Evolutionary conservation across 1,140 invertebrate species (phyloP).

Genomic region (Drosophila grimshawi): DNA sequence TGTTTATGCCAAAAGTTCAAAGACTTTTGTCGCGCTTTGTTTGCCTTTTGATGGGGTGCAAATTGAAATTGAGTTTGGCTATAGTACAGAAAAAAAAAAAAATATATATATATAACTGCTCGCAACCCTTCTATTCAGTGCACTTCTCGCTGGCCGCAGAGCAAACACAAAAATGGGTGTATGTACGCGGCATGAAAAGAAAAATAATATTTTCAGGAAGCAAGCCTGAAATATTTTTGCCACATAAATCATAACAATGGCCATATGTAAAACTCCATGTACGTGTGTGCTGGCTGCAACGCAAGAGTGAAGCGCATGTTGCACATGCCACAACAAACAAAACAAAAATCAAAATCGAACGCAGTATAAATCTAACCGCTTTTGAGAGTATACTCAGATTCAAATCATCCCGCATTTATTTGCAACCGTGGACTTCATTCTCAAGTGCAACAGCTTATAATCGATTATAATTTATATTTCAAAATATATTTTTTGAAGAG

Average conservation of each 20-base stretch:
- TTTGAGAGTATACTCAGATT: neutral
- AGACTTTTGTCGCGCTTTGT: slow-evolving; percentile 67
- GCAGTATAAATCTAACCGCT: slow-evolving; percentile 65
- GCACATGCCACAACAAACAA: slow-evolving; percentile 58
- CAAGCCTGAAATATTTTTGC: slow-evolving; percentile 76
- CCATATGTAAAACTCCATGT: slow-evolving; percentile 69
- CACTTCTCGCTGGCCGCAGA: slow-evolving; percentile 8
- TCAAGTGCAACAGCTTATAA: neutral
- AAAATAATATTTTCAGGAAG: slow-evolving; percentile 68
- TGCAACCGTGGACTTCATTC: neutral
- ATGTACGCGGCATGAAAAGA: slow-evolving; percentile 46
- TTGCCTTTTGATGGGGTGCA: slow-evolving; percentile 79
- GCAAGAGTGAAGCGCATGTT: slow-evolving; percentile 30
- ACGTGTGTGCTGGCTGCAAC: slow-evolving; percentile 10
- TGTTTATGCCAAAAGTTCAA: slow-evolving; percentile 79
- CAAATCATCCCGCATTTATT: neutral
- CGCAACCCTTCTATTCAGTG: neutral
- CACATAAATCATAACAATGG: slow-evolving; percentile 82
- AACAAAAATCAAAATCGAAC: slow-evolving; percentile 71
- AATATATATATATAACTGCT: neutral
- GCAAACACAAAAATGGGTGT: slow-evolving; percentile 31
- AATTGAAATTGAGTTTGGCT: slow-evolving; percentile 75
- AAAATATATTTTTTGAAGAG: no score
- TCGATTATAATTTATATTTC: no score
- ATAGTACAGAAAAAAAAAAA: slow-evolving; percentile 2